Evolutionary conservation across 2,888 invertebrate species (phyloP).

Genomic region (Limenitis camilla): DNA sequence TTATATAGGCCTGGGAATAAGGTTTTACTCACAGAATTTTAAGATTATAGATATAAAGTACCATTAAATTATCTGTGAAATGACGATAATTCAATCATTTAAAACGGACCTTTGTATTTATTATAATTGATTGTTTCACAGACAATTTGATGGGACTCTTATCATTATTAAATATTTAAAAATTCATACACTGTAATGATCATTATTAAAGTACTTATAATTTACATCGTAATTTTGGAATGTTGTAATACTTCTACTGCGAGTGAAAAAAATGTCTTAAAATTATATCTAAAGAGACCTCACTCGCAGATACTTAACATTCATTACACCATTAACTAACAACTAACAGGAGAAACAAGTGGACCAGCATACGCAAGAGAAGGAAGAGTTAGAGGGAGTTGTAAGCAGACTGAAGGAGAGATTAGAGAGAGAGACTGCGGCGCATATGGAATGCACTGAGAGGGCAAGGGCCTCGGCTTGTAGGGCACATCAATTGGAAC

Average conservation of each 20-base stretch:
- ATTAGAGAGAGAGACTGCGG: slow-evolving; percentile 90
- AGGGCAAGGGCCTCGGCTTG: slow-evolving; percentile 74
- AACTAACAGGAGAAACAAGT: slow-evolving; percentile 86
- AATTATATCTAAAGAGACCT: too few species aligned
- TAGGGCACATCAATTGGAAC: slow-evolving; percentile 77
- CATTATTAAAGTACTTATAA: too few species aligned
- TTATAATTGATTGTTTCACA: too few species aligned
- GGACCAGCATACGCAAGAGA: slow-evolving; percentile 91
- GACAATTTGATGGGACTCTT: too few species aligned
- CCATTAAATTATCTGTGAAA: too few species aligned
- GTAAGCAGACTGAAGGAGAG: slow-evolving; percentile 87
- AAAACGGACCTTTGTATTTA: too few species aligned
- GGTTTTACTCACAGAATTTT: background rate
- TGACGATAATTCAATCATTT: too few species aligned
- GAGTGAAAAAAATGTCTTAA: too few species aligned
- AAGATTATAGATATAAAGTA: background rate
- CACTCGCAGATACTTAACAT: slow-evolving; percentile 15
- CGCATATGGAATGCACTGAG: slow-evolving; percentile 90
- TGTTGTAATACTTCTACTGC: too few species aligned
- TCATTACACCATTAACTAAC: slow-evolving; percentile 29
- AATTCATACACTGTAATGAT: too few species aligned
- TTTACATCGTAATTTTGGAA: too few species aligned
- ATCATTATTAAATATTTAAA: too few species aligned
- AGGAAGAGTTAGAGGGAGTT: slow-evolving; percentile 92
- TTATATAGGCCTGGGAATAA: slow-evolving; percentile 9